Evolutionary conservation across 2,888 invertebrate genomes (phyloP), one percentile per base, ranked within the genome.

Genomic region (Neria commutata): DNA sequence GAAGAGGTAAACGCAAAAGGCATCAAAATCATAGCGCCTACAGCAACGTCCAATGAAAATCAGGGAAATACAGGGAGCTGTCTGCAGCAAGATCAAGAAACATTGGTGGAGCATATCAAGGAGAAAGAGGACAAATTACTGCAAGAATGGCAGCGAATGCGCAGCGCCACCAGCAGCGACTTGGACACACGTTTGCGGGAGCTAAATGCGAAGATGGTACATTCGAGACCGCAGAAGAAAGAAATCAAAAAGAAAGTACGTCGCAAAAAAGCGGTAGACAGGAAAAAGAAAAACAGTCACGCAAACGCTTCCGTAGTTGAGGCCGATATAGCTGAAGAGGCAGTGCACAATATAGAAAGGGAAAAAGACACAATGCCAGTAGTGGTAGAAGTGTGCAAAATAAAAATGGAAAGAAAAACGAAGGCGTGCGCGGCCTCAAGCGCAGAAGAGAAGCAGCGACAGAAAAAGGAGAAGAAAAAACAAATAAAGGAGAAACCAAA

Each of bases 161-260:
- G 76, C 21, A 69, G 69, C n/a, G 64, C 68, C 23, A 61, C 65
- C 1, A 67, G 56, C 21, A 59, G 48, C 0, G 75, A 81, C 33
- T 69, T 79, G n/a, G 81, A 80, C 60, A 69, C 73, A n/a, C 75
- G 78, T 14, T 54, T 80, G 49, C 75, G 80, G 1, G 77, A 76
- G 56, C 69, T 78, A 6, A 79, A 75, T 62, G 70, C 75, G 3
- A 70, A 68, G 62, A 59, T 55, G 25, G 60, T 47, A 33, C 19
- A 34, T 21, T 61, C 42, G 29, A 63, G 16, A 11, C 42, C 58
- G 19, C 52, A 50, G 14, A 64, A 62, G 25, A 61, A 60, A 45
- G 58, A 60, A 5, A 1, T 60, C 47, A 56, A 61, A 59, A 59
- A 56, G 54, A 50, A 69, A 61, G 62, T 53, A 23, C 58, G 68